Base-by-base conservation (phyloP, 2,888 invertebrate genomes). In the Tetanocera ferruginea region DNA sequence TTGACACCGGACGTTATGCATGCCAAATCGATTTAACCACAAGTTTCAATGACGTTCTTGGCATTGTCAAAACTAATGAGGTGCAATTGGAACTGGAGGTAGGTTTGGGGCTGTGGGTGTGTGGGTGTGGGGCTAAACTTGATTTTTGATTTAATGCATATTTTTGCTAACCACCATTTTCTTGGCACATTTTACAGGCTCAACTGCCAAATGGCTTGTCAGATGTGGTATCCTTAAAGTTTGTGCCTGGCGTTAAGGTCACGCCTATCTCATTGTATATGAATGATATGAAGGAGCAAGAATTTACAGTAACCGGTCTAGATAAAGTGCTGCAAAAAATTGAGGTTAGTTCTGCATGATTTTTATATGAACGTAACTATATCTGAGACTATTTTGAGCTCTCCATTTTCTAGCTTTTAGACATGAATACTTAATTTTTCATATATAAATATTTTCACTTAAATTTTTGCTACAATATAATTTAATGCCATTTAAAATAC, bases 241-340 rank as follows among this genome's bases (percentile, higher is more conserved):
- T 90, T 80, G 87, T 90, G 76, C 90, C 90, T 8, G 90, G 88
- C 43, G 84, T 90, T 80, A 87, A 86, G 82, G 88, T 89, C 6
- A 80, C 82, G 66, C 87, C 88, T 67, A 85, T 84, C 23, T 77
- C 84, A 52, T 79, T 90, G 76, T 82, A 84, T 25, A 79, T 87
- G 49, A 84, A 85, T 74, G 86, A 88, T 79, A 80, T 87, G 34
- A 84, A 84, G 77, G 82, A 88, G 62, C 88, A 89, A 80, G 87
- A 88, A 76, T 83, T 93, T 60, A 84, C 87, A 28, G 86, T 93
- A 71, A 90, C 89, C 81, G 94, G 94, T 5, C 86, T 93, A 74
- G 90, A 91, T 66, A 89, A 90, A 84, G 91, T 93, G 25, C 87
- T 94, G 77, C 90, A 91, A 77, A 91, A 92, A 85, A 87, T 93